Evolutionary conservation across 2,797 vertebrate species (phyloP).

Genomic region (Gymnoscopelus braueri): DNA sequence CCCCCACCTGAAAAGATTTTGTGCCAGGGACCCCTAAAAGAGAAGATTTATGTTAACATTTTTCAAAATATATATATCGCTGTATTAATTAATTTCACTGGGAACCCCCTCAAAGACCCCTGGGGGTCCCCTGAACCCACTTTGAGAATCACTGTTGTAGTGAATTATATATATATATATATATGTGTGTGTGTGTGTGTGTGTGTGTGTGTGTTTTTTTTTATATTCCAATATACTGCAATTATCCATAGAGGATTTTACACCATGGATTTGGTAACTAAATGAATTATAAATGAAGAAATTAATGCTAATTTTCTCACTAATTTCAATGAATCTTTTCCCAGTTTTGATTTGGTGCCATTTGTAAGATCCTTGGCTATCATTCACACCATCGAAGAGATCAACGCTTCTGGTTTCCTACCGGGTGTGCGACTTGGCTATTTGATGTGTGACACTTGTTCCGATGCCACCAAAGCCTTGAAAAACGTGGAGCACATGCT

Average conservation of each 20-base stretch:
- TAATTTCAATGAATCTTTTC: not conserved
- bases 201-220: no score
- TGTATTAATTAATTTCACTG: no score
- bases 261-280: not conserved
- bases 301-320: no score
- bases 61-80: no score
- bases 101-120: no score
- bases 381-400: conserved; percentile 63
- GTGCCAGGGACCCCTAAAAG: no score
- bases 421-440: conserved; percentile 68
- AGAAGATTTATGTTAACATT: no score
- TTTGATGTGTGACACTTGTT: conserved; percentile 65
- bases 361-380: conserved; percentile 54
- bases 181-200: no score
- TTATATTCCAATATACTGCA: no score
- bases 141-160: not conserved
- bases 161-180: not conserved
- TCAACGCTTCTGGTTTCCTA: conserved; percentile 66
- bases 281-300: no score
- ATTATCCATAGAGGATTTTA: not conserved
- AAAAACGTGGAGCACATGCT: conserved; percentile 55
- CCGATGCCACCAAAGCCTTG: conserved; percentile 56
- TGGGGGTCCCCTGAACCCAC: no score
- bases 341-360: conserved; percentile 55
- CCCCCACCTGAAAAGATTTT: no score